Percentiles rank a stretch among this genome's conserved stretches.
These are phyloP conservation scores for Meliscaeva auricollis DNA, from an alignment of 2,888 invertebrate species.

Conservation along the genomic window DNA sequence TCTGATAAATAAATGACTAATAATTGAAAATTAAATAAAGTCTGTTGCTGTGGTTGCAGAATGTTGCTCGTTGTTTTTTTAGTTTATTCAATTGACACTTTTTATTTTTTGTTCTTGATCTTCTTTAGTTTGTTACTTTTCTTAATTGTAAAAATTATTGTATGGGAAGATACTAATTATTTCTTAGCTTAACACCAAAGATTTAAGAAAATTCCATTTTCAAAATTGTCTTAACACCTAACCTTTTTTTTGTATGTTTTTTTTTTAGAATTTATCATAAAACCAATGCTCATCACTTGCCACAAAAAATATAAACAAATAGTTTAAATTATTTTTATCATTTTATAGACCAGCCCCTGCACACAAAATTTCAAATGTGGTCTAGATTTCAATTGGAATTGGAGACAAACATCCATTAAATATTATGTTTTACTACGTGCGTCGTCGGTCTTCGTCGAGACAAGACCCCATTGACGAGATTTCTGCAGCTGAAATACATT, in stretches of 20 bases:
- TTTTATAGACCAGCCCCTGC: slow-evolving; percentile 33
- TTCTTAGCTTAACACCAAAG: too few species aligned
- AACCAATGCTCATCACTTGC: slow-evolving; percentile 5
- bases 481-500: neutral
- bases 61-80: neutral
- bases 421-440: slow-evolving; percentile 17
- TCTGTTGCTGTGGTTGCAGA: neutral
- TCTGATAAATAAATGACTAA: slow-evolving; percentile 70
- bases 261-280: neutral
- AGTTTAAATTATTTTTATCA: slow-evolving; percentile 2
- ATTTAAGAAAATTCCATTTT: too few species aligned
- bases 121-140: too few species aligned
- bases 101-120: neutral
- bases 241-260: too few species aligned
- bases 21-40: slow-evolving; percentile 47
- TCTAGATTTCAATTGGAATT: slow-evolving; percentile 40
- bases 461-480: slow-evolving; percentile 26
- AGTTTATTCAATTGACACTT: neutral
- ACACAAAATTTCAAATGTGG: neutral
- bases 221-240: neutral
- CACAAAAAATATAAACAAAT: slow-evolving; percentile 9
- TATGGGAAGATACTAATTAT: too few species aligned
- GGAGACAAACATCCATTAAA: slow-evolving; percentile 27
- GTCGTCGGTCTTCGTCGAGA: neutral
- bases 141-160: too few species aligned